Conservation (phyloP, 2,113 vertebrate genomes). For the Sturnira hondurensis region DNA sequence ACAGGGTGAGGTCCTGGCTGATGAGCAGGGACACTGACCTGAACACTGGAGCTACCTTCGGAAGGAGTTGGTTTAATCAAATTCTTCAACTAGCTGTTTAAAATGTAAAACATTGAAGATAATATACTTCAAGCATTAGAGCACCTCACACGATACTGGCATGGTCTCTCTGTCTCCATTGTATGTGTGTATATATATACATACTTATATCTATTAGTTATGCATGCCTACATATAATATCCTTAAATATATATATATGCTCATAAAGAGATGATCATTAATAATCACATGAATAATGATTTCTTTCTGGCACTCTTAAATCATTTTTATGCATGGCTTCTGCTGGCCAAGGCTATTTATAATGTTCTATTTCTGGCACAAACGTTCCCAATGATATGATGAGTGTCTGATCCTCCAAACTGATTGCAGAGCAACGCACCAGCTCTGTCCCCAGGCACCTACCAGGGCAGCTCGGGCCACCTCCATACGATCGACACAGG, state of each 20-base stretch:
- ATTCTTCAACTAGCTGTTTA: constrained; percentile 11
- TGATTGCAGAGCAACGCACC: background rate
- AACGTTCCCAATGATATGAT: background rate
- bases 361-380: background rate
- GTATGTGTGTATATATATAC: background rate
- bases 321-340: background rate
- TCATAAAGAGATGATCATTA: constrained; percentile 6
- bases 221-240: background rate
- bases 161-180: background rate
- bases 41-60: background rate
- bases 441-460: background rate
- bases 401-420: background rate
- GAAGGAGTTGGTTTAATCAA: background rate
- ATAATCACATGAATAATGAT: background rate
- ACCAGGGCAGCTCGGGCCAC: background rate
- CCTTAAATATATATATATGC: background rate
- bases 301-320: background rate
- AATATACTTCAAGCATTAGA: background rate
- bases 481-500: background rate
- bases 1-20: background rate
- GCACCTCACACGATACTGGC: background rate
- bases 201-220: background rate
- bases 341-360: background rate
- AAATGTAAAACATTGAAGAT: background rate
- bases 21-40: background rate